Percentiles rank a stretch among this genome's conserved stretches.
phyloP scores from a whole-genome alignment of 92 coral and sea anemone species.

The Micromussa lordhowensis region DNA sequence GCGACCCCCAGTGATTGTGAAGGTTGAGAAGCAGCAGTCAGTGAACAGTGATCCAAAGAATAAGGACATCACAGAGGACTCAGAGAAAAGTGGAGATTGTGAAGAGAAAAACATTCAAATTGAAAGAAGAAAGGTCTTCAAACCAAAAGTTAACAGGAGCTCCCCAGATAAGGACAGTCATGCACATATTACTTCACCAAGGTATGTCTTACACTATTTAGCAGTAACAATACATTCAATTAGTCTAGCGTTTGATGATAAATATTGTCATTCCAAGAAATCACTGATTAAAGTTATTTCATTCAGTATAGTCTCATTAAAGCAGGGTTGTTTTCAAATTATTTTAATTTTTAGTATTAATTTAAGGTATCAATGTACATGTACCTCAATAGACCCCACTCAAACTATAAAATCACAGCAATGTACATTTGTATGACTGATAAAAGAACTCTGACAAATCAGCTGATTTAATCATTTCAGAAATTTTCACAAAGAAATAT shows the following conservation, averaged over 20 bases:
- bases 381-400: too few species aligned
- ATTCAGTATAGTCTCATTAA: too few species aligned
- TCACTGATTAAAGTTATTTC: too few species aligned
- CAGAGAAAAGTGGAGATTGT: background rate
- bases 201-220: background rate
- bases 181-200: background rate
- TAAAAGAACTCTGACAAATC: too few species aligned
- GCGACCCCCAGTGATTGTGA: background rate
- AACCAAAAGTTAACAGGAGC: background rate
- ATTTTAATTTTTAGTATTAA: too few species aligned
- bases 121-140: background rate
- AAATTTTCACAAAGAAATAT: too few species aligned
- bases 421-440: too few species aligned
- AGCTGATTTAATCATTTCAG: too few species aligned
- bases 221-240: background rate
- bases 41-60: background rate
- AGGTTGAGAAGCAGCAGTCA: background rate
- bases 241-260: background rate
- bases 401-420: too few species aligned
- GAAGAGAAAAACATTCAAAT: background rate
- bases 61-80: background rate
- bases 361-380: too few species aligned
- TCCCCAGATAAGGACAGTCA: background rate
- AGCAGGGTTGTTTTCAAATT: too few species aligned
- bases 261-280: too few species aligned